Evolutionary conservation across 2,888 invertebrate genomes (phyloP).

Genomic region (Pristionchus fissidentatus): DNA sequence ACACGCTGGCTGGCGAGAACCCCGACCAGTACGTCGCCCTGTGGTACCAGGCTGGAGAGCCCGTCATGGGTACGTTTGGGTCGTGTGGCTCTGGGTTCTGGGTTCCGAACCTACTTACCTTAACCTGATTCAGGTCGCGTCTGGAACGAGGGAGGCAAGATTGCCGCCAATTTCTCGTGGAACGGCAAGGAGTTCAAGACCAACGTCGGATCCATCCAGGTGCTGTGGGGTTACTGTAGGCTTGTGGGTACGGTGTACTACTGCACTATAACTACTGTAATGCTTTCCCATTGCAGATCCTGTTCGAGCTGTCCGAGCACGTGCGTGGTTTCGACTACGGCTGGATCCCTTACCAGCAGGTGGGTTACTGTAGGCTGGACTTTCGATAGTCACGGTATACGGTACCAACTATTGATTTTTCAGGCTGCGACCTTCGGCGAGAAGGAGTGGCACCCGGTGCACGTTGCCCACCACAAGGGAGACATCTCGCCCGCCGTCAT

Average conservation of each 20-base stretch:
- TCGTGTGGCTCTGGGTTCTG: background rate
- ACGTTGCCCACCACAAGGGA: slow-evolving; percentile 65
- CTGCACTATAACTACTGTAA: background rate
- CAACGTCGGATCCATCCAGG: slow-evolving; percentile 68
- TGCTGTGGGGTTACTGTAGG: background rate
- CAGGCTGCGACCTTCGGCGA: slow-evolving; percentile 67
- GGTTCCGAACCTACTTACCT: background rate
- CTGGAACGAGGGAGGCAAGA: slow-evolving; percentile 71
- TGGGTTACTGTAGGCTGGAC: slow-evolving; percentile 4
- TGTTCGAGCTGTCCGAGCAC: slow-evolving; percentile 66
- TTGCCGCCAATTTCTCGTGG: slow-evolving; percentile 71
- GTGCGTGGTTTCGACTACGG: slow-evolving; percentile 72
- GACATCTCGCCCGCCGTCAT: slow-evolving; percentile 67
- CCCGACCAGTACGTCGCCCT: slow-evolving; percentile 72
- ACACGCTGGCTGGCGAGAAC: slow-evolving; percentile 67
- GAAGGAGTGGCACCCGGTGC: slow-evolving; percentile 65
- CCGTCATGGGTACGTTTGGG: slow-evolving; percentile 64
- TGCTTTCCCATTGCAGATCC: slow-evolving; percentile 52
- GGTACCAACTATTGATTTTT: background rate
- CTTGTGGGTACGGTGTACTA: background rate
- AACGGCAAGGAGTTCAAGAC: slow-evolving; percentile 66
- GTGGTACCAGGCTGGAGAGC: slow-evolving; percentile 70
- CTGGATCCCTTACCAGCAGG: slow-evolving; percentile 68
- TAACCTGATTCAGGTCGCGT: slow-evolving; percentile 56
- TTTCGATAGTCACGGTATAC: background rate